Evolutionary conservation across 2,797 vertebrate genomes (phyloP), one percentile per base, ranked within the genome.

Genomic region (Melopsittacus undulatus): DNA sequence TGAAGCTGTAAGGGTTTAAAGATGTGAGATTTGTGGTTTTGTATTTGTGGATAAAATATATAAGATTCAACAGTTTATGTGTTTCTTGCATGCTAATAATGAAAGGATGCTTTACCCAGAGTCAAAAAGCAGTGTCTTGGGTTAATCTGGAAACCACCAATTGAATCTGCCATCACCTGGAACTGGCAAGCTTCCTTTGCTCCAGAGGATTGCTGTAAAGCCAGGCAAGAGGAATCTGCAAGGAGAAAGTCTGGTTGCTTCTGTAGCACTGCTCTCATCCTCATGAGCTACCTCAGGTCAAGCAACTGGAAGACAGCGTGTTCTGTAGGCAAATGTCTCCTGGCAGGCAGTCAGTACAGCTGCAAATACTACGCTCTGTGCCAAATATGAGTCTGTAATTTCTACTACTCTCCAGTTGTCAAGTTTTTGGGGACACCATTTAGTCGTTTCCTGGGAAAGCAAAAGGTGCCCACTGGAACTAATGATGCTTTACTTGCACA

Each of bases 321-420:
- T 94, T 90, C 91, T 77, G 73, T 11, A 40, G 80, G 85, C 87
- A 83, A 91, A 14, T 16, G 3, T 54, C 74, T 91, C 59, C 80
- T 94, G 94, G 87, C 95, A 87, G n/a, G 67, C 83, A 72, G 77
- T 0, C 87, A 75, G 87, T 83, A 68, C 94, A 95, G 95, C 95
- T 96, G 95, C 1, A 0, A 70, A 29, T 34, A 9, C 1, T 4
- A 23, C 23, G 2, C 57, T 72, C 40, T 0, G 7, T 81, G 94
- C 94, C 95, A 96, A 89, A 57, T 80, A 56, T 70, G 92, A 91
- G 79, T 78, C 92, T 92, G 74, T 92, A 64, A 82, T 94, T 95
- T 90, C 91, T 89, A 7, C 80, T 59, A 1, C 73, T 91, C 75
- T 63, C 56, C 59, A 64, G 9, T 26, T 62, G 85, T 61, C 87